A percentile compares a stretch with the other conserved stretches of the same genome.
These are phyloP conservation scores for Eulithis testata DNA, from an alignment of 2,888 invertebrate genomes.

Conservation along the genomic window DNA sequence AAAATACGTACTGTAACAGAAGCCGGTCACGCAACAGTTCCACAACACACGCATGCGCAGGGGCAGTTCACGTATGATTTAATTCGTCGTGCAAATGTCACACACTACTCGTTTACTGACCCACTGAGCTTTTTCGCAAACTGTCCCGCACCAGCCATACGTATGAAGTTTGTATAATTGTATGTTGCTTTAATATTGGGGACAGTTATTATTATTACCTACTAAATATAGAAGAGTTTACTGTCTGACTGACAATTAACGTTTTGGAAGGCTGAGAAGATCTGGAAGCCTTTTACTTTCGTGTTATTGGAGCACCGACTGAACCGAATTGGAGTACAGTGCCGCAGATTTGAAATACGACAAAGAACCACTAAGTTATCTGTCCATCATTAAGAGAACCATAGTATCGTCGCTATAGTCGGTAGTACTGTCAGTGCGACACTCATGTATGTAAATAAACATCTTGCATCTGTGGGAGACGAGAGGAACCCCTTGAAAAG, in stretches of 20 bases:
- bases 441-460: no score
- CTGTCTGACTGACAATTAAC: not conserved
- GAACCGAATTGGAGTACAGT: no score
- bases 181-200: conserved; percentile 16
- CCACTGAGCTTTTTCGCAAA: conserved; percentile 61
- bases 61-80: conserved; percentile 40
- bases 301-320: no score
- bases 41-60: conserved; percentile 37
- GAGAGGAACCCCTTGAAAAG: no score
- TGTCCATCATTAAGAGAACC: no score
- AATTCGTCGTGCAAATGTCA: conserved; percentile 51
- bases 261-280: no score
- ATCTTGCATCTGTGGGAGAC: no score
- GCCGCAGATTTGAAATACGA: no score
- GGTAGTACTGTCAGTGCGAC: no score
- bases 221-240: conserved; percentile 5
- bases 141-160: conserved; percentile 11
- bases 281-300: no score
- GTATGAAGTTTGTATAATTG: conserved; percentile 4
- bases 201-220: conserved; percentile 11
- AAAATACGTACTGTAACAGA: conserved; percentile 23
- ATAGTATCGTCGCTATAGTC: no score
- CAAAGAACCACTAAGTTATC: no score
- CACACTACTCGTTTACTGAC: conserved; percentile 54
- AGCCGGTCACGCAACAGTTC: conserved; percentile 30